Evolutionary conservation across 1,140 invertebrate genomes (phyloP), one percentile per base, ranked within the genome.

Genomic region (Paralvinella palmiformis): DNA sequence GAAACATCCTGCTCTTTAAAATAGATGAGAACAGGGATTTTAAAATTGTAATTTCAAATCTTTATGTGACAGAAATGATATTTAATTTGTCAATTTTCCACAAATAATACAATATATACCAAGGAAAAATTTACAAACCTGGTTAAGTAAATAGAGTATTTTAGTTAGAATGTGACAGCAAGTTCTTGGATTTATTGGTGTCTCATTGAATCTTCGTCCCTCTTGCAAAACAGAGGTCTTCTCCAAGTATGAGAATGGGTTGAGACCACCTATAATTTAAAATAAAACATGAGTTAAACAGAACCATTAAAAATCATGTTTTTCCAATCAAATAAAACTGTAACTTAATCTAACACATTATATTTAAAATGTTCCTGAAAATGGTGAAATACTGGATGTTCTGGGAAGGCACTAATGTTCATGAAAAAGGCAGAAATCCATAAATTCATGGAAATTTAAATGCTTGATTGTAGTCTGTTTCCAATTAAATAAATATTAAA

Each of bases 91-190:
- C 48, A 52, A 52, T 27, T 52, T n/a, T 13, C 22, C 22, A 53
- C 7, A 27, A 53, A 17, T 17, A 53, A 10, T 10, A 15, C 24
- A 10, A 53, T 13, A 53, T 35, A 17, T 27, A 13, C 32, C 13
- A 35, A 35, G 22, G 6, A 7, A 29, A 35, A 58, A 58, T 36
- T 7, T 7, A 44, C 17, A 44, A 1, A 82, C 84, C 72, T 87
- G 94, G 78, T 98, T 97, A 29, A 99, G 82, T 63, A 99, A 82
- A 81, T 96, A 98, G 1, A 99, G 82, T 59, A 99, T 90, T 83
- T 98, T 98, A 60, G 95, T 96, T 44, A 99, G 84, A 74, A 98
- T 97, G 68, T 90, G 87, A 7, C 89, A 90, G 82, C 96, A 99
- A 91, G 96, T 98, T 81, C 91, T 85, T 3, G 94, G 89, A 84